Evolutionary conservation across 2,797 vertebrate genomes (phyloP).

Genomic region (Chromobotia macracanthus): DNA sequence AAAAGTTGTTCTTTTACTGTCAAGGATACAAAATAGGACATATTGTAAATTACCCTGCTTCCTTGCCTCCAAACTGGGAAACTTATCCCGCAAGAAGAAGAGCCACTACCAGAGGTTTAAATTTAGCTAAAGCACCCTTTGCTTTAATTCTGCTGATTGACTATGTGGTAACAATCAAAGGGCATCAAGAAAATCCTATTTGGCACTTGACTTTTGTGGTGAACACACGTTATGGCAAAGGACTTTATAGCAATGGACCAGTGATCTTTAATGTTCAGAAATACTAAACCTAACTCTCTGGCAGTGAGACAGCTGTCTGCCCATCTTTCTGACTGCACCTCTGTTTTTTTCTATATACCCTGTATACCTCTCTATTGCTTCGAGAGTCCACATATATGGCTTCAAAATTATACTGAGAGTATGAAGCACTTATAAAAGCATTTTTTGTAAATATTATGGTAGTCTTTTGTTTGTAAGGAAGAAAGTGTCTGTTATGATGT

Average conservation of each 20-base stretch:
- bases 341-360: conserved; percentile 26
- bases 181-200: conserved; percentile 44
- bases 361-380: conserved; percentile 34
- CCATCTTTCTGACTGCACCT: conserved; percentile 18
- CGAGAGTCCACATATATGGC: conserved; percentile 37
- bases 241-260: conserved; percentile 59
- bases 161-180: conserved; percentile 66
- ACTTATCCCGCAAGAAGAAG: conserved; percentile 15
- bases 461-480: conserved; percentile 19
- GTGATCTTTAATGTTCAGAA: conserved; percentile 46
- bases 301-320: conserved; percentile 18
- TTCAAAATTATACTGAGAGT: conserved; percentile 42
- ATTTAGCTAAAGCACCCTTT: neutral
- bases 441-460: conserved; percentile 28
- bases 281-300: neutral
- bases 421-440: conserved; percentile 57
- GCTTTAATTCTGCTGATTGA: conserved; percentile 57
- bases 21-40: conserved; percentile 37
- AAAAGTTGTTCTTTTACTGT: conserved; percentile 35
- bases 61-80: neutral
- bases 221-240: too few relatives aligned
- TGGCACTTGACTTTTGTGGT: conserved; percentile 10
- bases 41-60: conserved; percentile 27
- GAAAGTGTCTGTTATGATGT: conserved; percentile 25
- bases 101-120: conserved; percentile 25